Evolutionary conservation across 1,140 invertebrate species (phyloP).

Genomic region (Mactra quadrangularis): DNA sequence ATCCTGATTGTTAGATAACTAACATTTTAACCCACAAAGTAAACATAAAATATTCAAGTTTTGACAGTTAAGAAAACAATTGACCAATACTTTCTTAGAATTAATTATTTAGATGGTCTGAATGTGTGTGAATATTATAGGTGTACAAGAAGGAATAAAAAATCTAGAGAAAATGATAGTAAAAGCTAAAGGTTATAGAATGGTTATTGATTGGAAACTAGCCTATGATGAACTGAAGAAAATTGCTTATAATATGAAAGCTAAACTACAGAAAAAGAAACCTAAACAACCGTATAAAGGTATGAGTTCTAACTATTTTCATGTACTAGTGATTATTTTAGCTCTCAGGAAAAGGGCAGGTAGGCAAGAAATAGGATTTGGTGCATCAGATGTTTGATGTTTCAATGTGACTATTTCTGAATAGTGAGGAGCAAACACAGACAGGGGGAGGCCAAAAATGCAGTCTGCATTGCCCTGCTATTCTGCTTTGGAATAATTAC

Average conservation of each 20-base stretch:
- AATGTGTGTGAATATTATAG: constrained; percentile 63
- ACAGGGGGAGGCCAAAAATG: too few relatives aligned
- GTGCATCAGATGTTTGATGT: too few relatives aligned
- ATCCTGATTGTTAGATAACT: too few relatives aligned
- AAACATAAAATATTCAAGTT: too few relatives aligned
- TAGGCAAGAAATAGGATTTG: neutral
- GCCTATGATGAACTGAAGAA: constrained; percentile 74
- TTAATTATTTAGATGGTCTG: too few relatives aligned
- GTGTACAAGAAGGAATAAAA: constrained; percentile 74
- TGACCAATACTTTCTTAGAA: too few relatives aligned
- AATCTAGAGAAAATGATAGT: constrained; percentile 75
- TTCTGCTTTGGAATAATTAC: too few relatives aligned
- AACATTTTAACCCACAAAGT: too few relatives aligned
- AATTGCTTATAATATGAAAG: constrained; percentile 69
- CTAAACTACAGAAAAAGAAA: constrained; percentile 50
- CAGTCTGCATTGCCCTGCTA: too few relatives aligned
- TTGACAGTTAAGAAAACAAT: too few relatives aligned
- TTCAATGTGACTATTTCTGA: too few relatives aligned
- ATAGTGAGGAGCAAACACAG: too few relatives aligned
- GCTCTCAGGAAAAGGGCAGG: neutral
- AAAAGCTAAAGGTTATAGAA: constrained; percentile 63
- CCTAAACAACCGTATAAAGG: constrained; percentile 27
- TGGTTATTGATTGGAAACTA: constrained; percentile 79
- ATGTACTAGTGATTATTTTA: neutral
- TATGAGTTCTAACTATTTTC: neutral